These are phyloP conservation scores for Brienomyrus longianalis DNA, from an alignment of 2,113 vertebrate species.

Conservation along the genomic window DNA sequence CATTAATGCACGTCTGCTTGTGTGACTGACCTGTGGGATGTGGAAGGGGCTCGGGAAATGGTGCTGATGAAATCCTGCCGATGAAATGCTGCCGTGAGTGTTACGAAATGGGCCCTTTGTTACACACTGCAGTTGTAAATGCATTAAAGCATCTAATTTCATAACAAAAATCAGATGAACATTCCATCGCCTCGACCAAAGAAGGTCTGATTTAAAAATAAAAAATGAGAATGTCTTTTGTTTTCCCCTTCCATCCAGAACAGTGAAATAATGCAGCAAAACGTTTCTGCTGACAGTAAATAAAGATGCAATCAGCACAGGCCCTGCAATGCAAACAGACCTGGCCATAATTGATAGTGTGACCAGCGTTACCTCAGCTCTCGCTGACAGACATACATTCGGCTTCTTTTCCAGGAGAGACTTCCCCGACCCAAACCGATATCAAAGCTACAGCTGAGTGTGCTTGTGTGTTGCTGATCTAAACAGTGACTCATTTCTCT, in stretches of 20 bases:
- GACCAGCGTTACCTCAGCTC: constrained; percentile 17
- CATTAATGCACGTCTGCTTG: background rate
- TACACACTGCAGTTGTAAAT: background rate
- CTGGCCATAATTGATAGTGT: constrained; percentile 26
- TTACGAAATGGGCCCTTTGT: background rate
- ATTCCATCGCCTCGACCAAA: background rate
- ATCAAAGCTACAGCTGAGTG: background rate
- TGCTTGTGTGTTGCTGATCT: background rate
- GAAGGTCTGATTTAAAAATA: background rate
- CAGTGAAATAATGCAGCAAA: constrained; percentile 21
- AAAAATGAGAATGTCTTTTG: background rate
- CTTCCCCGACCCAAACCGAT: background rate
- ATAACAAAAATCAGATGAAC: background rate
- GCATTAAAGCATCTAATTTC: background rate
- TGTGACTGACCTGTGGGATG: background rate
- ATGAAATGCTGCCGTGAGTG: background rate
- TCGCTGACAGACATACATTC: constrained; percentile 16
- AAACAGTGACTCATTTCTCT: background rate
- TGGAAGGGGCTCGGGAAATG: background rate
- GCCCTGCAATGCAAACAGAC: constrained; percentile 26
- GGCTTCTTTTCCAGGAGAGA: background rate
- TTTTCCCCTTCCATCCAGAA: background rate
- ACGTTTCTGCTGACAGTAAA: constrained; percentile 36
- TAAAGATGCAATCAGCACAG: constrained; percentile 34
- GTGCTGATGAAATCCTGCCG: background rate